phyloP scores from a whole-genome alignment of 2,888 invertebrate genomes.

The Platycheirus rosarum region DNA sequence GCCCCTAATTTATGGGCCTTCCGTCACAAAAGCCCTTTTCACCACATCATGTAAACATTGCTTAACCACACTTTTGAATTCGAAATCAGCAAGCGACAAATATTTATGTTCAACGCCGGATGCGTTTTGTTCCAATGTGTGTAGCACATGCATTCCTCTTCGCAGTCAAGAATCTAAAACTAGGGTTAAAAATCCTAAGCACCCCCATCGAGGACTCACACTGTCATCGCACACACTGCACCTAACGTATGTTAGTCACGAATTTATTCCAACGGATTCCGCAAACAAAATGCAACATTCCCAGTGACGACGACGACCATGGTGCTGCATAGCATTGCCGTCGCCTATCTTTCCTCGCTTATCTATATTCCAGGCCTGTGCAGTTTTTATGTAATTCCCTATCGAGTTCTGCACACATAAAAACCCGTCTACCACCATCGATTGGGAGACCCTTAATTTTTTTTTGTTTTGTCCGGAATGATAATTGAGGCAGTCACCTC shows the following conservation, averaged over 20 bases:
- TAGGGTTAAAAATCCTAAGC: conserved; percentile 1
- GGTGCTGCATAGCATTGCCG: background rate
- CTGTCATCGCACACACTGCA: conserved; percentile 34
- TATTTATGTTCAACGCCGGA: conserved; percentile 74
- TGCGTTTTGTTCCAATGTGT: conserved; percentile 67
- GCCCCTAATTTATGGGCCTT: conserved; percentile 47
- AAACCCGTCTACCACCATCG: conserved; percentile 50
- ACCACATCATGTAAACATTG: conserved; percentile 63
- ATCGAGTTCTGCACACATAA: conserved; percentile 43
- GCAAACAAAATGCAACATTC: conserved; percentile 58
- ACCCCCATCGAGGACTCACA: conserved; percentile 34
- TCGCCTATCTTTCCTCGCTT: conserved; percentile 48
- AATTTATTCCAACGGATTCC: conserved; percentile 59
- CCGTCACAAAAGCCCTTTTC: conserved; percentile 39
- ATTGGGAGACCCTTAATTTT: background rate
- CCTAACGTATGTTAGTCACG: conserved; percentile 71
- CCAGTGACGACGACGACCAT: conserved; percentile 6
- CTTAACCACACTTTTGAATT: conserved; percentile 70
- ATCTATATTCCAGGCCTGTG: conserved; percentile 67
- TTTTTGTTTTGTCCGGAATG: conserved; percentile 23
- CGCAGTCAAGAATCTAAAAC: background rate
- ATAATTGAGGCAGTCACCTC: conserved; percentile 59
- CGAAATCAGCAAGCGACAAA: conserved; percentile 72
- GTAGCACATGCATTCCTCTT: conserved; percentile 36
- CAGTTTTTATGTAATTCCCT: conserved; percentile 46